Percentiles rank a stretch among this genome's conserved stretches.
These are phyloP conservation scores for Lophochroa leadbeateri DNA, from an alignment of 2,113 vertebrate species.

Conservation along the genomic window DNA sequence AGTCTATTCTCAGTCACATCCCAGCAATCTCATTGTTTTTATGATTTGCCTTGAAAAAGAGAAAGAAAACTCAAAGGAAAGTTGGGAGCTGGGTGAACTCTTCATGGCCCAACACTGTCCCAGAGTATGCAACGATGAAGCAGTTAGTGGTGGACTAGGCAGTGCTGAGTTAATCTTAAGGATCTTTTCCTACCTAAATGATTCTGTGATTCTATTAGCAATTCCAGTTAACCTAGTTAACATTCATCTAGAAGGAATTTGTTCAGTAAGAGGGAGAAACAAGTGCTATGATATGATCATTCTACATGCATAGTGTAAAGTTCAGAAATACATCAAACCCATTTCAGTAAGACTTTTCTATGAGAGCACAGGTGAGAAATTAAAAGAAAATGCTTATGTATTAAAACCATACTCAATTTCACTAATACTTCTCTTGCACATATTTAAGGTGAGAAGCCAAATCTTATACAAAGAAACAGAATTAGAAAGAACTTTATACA, in stretches of 20 bases:
- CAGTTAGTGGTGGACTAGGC: background rate
- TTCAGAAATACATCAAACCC: background rate
- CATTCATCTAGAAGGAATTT: background rate
- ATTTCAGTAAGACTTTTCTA: background rate
- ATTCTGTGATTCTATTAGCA: background rate
- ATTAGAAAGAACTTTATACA: background rate
- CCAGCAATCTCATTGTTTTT: background rate
- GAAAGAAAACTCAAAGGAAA: background rate
- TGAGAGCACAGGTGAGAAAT: background rate
- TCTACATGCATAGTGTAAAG: background rate
- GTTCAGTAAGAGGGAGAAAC: background rate
- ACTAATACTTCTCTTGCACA: background rate
- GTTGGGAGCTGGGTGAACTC: background rate
- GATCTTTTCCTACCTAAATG: background rate
- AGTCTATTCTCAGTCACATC: background rate
- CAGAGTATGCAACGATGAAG: background rate
- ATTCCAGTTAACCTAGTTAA: background rate
- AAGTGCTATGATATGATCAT: background rate
- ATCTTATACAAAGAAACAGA: background rate
- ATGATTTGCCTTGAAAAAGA: background rate
- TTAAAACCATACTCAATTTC: background rate
- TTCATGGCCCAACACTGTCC: background rate
- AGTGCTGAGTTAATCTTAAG: background rate
- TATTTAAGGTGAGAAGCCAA: background rate
- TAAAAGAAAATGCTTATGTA: background rate